Base-by-base conservation (phyloP, 2,797 vertebrate genomes). In the Myotis planiceps region DNA sequence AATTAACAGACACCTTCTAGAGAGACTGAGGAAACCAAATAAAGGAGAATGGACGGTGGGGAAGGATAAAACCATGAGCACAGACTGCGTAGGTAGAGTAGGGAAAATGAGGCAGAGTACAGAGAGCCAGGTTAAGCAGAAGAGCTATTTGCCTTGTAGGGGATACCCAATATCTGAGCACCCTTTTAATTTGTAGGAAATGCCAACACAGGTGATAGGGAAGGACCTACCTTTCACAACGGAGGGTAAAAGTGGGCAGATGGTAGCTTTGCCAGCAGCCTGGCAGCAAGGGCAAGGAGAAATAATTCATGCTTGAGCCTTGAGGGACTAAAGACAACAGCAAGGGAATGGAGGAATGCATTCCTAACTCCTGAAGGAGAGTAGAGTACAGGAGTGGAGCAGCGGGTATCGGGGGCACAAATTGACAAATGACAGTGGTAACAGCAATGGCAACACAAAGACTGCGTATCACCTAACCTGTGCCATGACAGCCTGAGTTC, bases 291-390 rank as follows among this genome's bases (percentile, higher is more conserved):
- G 37, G 9, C n/a, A 93, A 80, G 34, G 51, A 49, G 58, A 84
- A 86, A 76, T 83, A 75, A 82, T 79, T 92, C 72, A 78, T 42
- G 25, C 37, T 82, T 63, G 12, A 85, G 51, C 76, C 49, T 75
- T 42, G 9, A 84, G 29, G 58, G 66, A 95, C 39, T 74, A 92
- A 78, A 78, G 51, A 27, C 25, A 75, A 90, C 1, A 13, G 75
- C 53, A 71, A 96, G 51, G n/a, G 23, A 95, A 81, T 18, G 13
- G n/a, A 69, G 32, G 14, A 95, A 91, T 49, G 72, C 25, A 78
- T 88, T 80, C 42, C 45, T 82, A 27, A 90, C 21, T 80, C 45
- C 39, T 42, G 18, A 3, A 85, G 9, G 29, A 63, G 29, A 75
- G 25, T 1, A 63, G 23, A 71, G 55, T 74, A n/a, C 45, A 89